A percentile compares a stretch with the other conserved stretches of the same genome.
Evolutionary conservation across 64 coral and sea anemone species (phyloP).

Genomic region (Catalaphyllia jardinei): DNA sequence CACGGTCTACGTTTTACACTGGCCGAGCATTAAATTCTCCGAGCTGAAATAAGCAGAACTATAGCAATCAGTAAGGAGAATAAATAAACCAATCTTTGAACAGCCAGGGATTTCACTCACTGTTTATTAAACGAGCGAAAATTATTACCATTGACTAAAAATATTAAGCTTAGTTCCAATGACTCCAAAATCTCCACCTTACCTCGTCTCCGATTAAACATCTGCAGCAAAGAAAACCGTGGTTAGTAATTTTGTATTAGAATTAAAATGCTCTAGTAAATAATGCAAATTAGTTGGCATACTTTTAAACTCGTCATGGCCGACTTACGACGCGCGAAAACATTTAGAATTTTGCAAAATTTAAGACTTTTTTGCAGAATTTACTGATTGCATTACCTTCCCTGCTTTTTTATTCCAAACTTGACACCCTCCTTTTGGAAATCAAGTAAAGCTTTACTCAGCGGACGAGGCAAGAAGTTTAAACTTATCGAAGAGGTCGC

Average conservation of each 20-base stretch:
- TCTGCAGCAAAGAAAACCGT: slow-evolving; percentile 30
- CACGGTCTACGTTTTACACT: too few relatives aligned
- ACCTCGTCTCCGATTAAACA: slow-evolving; percentile 98
- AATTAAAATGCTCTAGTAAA: not conserved
- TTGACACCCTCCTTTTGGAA: slow-evolving; percentile 84
- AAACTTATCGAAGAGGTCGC: slow-evolving; percentile 14
- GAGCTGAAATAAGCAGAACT: too few relatives aligned
- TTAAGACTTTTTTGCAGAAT: not conserved
- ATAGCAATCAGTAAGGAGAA: too few relatives aligned
- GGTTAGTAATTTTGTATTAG: not conserved
- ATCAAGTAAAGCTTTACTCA: slow-evolving; percentile 65
- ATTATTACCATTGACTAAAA: too few relatives aligned
- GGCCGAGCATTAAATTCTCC: too few relatives aligned
- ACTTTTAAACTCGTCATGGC: not conserved
- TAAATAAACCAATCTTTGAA: too few relatives aligned
- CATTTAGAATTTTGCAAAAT: not conserved
- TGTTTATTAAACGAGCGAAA: too few relatives aligned
- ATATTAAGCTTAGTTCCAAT: too few relatives aligned
- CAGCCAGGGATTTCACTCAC: too few relatives aligned
- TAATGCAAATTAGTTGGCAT: not conserved
- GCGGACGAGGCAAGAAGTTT: slow-evolving; percentile 51
- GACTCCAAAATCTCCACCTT: slow-evolving; percentile 4
- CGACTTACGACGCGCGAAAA: not conserved
- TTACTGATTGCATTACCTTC: slow-evolving; percentile 67
- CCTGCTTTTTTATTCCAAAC: slow-evolving; percentile 88